Conservation (phyloP, 2,797 vertebrate species). For the Florisuga fusca region DNA sequence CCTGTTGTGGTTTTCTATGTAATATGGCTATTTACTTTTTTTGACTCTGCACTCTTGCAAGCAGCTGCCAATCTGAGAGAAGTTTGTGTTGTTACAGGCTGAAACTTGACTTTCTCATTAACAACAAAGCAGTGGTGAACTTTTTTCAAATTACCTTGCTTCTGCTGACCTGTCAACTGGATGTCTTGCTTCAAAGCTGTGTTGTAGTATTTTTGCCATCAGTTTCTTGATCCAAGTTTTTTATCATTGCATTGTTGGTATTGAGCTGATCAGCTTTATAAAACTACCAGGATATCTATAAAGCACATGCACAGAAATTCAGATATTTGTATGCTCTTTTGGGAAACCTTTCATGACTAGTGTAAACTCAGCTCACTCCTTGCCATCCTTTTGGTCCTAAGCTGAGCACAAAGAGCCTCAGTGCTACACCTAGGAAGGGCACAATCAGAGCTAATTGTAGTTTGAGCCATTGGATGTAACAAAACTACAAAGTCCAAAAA, state of each 20-base stretch:
- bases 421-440: background rate
- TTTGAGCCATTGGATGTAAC: background rate
- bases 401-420: background rate
- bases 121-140: background rate
- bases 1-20: background rate
- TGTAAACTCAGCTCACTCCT: background rate
- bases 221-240: background rate
- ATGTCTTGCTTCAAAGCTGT: background rate
- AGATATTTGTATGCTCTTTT: background rate
- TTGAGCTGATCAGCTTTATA: background rate
- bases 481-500: background rate
- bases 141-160: background rate
- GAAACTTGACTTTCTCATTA: background rate
- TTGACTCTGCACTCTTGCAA: background rate
- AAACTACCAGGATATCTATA: background rate
- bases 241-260: background rate
- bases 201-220: background rate
- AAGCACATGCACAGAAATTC: background rate
- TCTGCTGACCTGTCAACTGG: background rate
- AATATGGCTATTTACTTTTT: background rate
- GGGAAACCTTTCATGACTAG: background rate
- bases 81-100: background rate
- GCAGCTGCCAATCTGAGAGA: background rate
- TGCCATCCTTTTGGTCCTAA: background rate
- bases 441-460: background rate